Evolutionary conservation across 1,140 invertebrate genomes (phyloP).

Genomic region (Anthonomus grandis): DNA sequence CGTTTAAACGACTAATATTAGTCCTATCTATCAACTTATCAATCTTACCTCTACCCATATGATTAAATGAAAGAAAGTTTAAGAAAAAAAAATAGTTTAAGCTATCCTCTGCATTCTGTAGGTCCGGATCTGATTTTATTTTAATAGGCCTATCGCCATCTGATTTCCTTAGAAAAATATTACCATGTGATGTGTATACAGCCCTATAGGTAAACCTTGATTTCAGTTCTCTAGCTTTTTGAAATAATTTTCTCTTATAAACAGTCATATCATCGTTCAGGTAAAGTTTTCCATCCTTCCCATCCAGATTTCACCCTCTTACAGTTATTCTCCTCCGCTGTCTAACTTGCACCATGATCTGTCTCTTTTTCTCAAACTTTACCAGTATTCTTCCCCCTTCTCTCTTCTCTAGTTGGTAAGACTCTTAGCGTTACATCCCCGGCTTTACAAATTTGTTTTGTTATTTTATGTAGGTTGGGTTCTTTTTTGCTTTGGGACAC

Average conservation of each 20-base stretch:
- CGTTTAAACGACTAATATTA: too few species aligned
- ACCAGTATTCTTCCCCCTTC: neutral
- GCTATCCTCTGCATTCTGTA: neutral
- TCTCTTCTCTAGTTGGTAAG: neutral
- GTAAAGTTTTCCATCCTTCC: slow-evolving; percentile 5
- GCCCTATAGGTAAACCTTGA: neutral
- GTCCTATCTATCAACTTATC: neutral
- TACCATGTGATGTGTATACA: neutral
- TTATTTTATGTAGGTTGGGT: neutral
- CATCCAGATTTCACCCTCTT: neutral
- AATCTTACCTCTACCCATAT: neutral
- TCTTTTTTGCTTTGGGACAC: slow-evolving; percentile 3
- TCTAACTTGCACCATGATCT: neutral
- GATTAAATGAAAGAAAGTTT: neutral
- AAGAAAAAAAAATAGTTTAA: neutral
- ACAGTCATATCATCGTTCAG: slow-evolving; percentile 2
- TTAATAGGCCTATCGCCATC: neutral
- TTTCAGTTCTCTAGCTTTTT: slow-evolving; percentile 8
- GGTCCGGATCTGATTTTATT: neutral
- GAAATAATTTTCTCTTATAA: neutral
- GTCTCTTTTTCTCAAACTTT: slow-evolving; percentile 1
- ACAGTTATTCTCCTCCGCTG: neutral
- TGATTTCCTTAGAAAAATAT: slow-evolving; percentile 2
- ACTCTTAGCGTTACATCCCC: neutral
- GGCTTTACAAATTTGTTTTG: neutral